phyloP scores from a whole-genome alignment of 2,888 invertebrate species.

The Phaedon cochleariae region DNA sequence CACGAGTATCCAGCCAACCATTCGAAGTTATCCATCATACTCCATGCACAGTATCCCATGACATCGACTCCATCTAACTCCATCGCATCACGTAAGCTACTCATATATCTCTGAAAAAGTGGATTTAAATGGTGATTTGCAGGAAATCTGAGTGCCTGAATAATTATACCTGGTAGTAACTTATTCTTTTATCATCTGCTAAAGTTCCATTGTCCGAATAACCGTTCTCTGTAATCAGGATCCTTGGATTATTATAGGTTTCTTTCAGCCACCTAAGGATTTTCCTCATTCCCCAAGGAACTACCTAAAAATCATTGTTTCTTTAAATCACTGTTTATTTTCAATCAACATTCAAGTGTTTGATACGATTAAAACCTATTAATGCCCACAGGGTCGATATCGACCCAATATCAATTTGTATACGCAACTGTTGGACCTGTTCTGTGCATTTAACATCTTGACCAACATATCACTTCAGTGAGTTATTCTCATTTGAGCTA shows the following conservation, averaged over 20 bases:
- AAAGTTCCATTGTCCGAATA: slow-evolving; percentile 59
- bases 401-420: no score
- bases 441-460: no score
- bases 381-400: no score
- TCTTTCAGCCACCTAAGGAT: slow-evolving; percentile 63
- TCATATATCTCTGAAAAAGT: slow-evolving; percentile 59
- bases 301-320: slow-evolving; percentile 49
- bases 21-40: slow-evolving; percentile 54
- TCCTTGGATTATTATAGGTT: slow-evolving; percentile 62
- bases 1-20: slow-evolving; percentile 62
- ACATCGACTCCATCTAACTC: slow-evolving; percentile 57
- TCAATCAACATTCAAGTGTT: no score
- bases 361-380: no score
- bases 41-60: slow-evolving; percentile 60
- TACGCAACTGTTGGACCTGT: no score
- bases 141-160: background rate
- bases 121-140: background rate
- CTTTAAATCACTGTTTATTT: background rate
- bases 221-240: slow-evolving; percentile 70
- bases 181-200: slow-evolving; percentile 63
- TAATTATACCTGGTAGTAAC: slow-evolving; percentile 52
- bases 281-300: slow-evolving; percentile 69
- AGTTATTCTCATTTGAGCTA: no score
- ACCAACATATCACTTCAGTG: no score
- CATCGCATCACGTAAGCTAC: slow-evolving; percentile 55